These are phyloP conservation scores for Venustaconcha ellipsiformis DNA, from an alignment of 1,140 invertebrate species.

Conservation along the genomic window DNA sequence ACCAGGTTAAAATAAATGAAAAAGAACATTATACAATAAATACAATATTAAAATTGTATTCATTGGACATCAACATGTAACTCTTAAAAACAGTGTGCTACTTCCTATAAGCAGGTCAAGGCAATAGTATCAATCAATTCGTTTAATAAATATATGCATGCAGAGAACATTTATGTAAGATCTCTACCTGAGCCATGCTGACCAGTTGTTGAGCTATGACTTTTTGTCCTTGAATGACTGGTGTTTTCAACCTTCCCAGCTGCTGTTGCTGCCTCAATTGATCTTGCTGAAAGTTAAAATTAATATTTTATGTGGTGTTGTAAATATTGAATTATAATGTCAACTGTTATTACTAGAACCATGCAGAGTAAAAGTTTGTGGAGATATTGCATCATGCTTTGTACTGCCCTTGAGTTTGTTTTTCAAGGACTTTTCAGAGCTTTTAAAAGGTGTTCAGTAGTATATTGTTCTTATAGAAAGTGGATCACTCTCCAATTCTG, in stretches of 20 bases:
- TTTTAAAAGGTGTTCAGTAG: no score
- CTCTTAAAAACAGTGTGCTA: no score
- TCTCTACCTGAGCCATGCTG: slow-evolving; percentile 38
- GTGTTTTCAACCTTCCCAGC: slow-evolving; percentile 36
- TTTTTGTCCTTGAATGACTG: slow-evolving; percentile 32
- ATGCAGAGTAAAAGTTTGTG: neutral
- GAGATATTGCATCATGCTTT: neutral
- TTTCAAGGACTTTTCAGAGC: neutral
- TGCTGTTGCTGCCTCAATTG: slow-evolving; percentile 34
- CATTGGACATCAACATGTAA: no score
- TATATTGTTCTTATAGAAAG: neutral
- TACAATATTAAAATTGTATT: no score
- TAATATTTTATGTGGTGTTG: neutral
- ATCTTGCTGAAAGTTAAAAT: neutral
- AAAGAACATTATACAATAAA: no score
- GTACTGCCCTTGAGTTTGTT: neutral
- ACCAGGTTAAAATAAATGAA: no score
- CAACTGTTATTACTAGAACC: neutral
- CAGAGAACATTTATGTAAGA: no score
- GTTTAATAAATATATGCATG: no score
- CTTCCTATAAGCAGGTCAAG: no score
- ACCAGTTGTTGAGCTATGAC: slow-evolving; percentile 48
- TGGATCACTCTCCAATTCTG: neutral
- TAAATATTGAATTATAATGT: neutral
- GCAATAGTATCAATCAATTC: no score